phyloP scores from a whole-genome alignment of 2,888 invertebrate species.

The Nycteola revayana region DNA sequence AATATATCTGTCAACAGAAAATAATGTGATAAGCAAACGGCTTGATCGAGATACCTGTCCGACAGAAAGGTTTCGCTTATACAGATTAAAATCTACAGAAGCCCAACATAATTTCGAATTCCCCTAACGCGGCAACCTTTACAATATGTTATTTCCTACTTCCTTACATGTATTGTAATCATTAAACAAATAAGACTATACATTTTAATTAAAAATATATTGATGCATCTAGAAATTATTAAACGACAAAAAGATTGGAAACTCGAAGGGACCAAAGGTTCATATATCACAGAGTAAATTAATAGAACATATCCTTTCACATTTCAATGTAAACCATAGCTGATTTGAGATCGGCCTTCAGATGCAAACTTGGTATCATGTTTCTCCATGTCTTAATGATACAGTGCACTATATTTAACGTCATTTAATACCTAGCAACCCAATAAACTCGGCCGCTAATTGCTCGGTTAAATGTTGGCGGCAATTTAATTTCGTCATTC shows the following conservation, averaged over 20 bases:
- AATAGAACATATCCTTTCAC: conserved; percentile 37
- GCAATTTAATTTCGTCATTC: conserved; percentile 56
- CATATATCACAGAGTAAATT: too few relatives aligned
- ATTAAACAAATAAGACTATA: background rate
- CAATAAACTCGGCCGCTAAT: conserved; percentile 53
- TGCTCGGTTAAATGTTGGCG: conserved; percentile 47
- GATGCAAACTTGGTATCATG: conserved; percentile 38
- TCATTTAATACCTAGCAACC: conserved; percentile 44
- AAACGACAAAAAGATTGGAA: too few relatives aligned
- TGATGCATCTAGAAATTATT: too few relatives aligned
- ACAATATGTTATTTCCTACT: conserved; percentile 26
- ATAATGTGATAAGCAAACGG: too few relatives aligned
- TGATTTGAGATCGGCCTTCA: conserved; percentile 43
- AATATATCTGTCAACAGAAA: conserved; percentile 26
- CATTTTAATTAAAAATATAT: too few relatives aligned
- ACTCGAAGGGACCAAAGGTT: too few relatives aligned
- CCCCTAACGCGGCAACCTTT: conserved; percentile 21
- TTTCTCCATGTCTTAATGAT: conserved; percentile 49
- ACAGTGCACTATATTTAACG: conserved; percentile 41
- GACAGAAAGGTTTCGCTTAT: too few relatives aligned
- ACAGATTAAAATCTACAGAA: too few relatives aligned
- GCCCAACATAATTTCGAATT: conserved; percentile 19
- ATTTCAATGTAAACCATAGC: conserved; percentile 41
- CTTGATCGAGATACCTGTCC: too few relatives aligned
- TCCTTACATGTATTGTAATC: conserved; percentile 25